phyloP scores from a whole-genome alignment of 2,113 vertebrate species.

The Cynopterus brachyotis region DNA sequence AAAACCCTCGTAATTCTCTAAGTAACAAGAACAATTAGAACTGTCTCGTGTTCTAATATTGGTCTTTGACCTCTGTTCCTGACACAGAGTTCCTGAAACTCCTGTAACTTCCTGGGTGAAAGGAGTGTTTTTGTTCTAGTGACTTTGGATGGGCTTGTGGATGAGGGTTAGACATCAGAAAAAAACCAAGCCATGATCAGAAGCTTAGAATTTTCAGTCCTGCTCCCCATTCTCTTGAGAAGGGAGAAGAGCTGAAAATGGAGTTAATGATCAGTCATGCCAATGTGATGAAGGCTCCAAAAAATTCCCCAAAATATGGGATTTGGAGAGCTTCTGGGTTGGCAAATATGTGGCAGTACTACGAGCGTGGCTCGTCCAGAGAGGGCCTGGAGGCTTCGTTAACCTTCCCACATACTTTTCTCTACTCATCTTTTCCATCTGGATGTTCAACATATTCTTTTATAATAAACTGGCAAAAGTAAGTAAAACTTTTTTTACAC shows the following conservation, averaged over 20 bases:
- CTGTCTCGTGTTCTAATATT: neutral
- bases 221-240: neutral
- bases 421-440: neutral
- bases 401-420: neutral
- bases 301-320: neutral
- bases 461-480: neutral
- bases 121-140: neutral
- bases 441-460: neutral
- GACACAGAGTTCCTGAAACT: neutral
- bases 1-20: neutral
- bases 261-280: neutral
- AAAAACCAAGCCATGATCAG: neutral
- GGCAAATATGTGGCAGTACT: neutral
- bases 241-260: neutral
- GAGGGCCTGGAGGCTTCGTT: neutral
- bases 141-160: neutral
- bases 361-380: neutral
- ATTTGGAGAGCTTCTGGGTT: neutral
- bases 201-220: neutral
- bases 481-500: too few species aligned
- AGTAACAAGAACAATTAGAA: neutral
- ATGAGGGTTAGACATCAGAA: neutral
- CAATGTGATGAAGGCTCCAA: neutral
- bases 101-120: neutral
- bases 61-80: neutral